Evolutionary conservation across 1,140 invertebrate species (phyloP).

Genomic region (Chironomus tepperi): DNA sequence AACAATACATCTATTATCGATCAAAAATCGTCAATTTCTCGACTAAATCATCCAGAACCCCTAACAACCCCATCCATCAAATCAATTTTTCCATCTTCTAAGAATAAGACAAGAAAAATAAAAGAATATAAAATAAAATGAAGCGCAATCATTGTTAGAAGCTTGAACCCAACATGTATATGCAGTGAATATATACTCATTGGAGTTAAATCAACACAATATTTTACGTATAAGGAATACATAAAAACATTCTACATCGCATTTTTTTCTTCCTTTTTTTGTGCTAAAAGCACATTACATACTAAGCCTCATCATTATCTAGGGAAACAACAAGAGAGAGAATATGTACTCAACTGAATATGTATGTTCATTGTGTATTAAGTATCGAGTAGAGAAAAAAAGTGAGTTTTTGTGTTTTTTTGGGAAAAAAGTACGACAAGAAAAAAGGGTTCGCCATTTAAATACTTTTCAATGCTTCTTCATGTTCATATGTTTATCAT

Average conservation of each 20-base stretch:
- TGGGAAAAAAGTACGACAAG: not conserved
- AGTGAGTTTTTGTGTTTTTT: not conserved
- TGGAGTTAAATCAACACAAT: constrained; percentile 10
- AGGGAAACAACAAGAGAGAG: not conserved
- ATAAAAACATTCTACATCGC: not conserved
- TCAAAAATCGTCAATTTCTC: no score
- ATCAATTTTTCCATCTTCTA: no score
- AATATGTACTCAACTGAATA: not conserved
- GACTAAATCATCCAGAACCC: no score
- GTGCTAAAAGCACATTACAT: constrained; percentile 18
- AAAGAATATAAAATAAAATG: no score
- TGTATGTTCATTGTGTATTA: not conserved
- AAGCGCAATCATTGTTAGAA: no score
- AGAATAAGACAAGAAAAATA: no score
- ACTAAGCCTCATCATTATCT: constrained; percentile 22
- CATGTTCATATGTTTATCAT: not conserved
- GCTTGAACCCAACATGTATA: no score
- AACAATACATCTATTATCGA: no score
- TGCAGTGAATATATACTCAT: not conserved
- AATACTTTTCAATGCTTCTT: constrained; percentile 10
- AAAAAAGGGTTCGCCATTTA: constrained; percentile 21
- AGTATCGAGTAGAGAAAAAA: no score
- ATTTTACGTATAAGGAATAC: constrained; percentile 3
- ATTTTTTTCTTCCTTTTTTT: no score
- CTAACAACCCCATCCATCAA: no score